Percentiles rank a stretch among this genome's conserved stretches.
Conservation (phyloP, 2,113 vertebrate genomes). For the Actenoides hombroni region DNA sequence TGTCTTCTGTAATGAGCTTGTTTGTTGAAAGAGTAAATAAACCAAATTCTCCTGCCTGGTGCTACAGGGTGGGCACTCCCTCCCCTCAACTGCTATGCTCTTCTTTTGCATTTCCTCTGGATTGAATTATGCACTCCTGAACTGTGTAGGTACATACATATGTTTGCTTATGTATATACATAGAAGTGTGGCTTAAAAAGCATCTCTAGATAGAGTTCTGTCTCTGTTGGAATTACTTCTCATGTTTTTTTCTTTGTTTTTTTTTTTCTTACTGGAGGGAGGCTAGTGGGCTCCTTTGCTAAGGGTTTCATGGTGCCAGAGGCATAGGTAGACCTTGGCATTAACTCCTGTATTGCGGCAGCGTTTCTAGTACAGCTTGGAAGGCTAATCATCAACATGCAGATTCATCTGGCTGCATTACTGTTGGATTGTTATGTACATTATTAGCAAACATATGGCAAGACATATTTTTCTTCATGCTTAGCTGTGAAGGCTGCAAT, state of each 20-base stretch:
- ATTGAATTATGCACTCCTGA: background rate
- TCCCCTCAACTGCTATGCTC: accelerated
- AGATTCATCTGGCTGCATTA: background rate
- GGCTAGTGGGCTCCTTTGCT: background rate
- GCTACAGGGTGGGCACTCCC: background rate
- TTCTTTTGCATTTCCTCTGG: background rate
- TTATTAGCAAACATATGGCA: background rate
- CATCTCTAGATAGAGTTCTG: background rate
- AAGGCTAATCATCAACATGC: background rate
- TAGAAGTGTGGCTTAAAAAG: background rate
- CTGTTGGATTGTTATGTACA: background rate
- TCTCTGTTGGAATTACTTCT: background rate
- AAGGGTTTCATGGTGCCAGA: background rate
- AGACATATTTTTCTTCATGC: background rate
- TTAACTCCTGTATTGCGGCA: background rate
- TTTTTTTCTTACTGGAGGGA: background rate
- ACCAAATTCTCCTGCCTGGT: background rate
- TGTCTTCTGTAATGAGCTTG: background rate
- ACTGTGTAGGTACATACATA: background rate
- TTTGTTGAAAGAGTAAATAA: background rate
- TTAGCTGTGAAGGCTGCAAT: background rate
- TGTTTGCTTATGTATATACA: background rate
- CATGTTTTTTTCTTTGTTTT: background rate
- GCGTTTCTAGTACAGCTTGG: background rate
- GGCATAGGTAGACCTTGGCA: background rate